Conservation (phyloP, 1,140 invertebrate genomes). For the Lamellibrachia luymesi region DNA sequence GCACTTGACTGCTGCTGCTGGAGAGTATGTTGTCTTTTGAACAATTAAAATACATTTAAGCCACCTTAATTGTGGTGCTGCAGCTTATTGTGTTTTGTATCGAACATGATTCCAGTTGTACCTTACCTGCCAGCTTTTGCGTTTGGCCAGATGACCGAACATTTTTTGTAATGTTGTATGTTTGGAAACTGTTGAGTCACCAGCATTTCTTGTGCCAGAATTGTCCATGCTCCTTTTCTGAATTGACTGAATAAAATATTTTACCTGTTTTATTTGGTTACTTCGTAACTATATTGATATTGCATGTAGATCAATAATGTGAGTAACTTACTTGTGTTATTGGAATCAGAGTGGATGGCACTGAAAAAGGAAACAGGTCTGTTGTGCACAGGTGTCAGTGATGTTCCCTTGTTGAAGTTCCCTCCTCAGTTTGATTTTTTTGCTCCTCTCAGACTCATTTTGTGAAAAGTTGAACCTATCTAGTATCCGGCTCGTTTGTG, state of each 20-base stretch:
- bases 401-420: too few species aligned
- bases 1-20: background rate
- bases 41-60: background rate
- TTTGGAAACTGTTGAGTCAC: background rate
- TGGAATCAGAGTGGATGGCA: too few species aligned
- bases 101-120: background rate
- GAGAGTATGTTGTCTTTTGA: background rate
- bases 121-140: background rate
- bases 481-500: too few species aligned
- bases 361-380: too few species aligned
- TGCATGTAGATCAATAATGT: background rate
- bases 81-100: background rate
- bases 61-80: background rate
- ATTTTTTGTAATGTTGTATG: background rate
- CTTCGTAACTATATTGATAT: background rate
- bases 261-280: background rate
- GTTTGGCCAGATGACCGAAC: background rate
- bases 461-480: too few species aligned
- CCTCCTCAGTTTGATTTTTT: too few species aligned
- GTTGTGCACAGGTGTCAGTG: too few species aligned
- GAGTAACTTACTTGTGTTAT: too few species aligned
- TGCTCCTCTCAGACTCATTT: too few species aligned
- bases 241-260: slow-evolving; percentile 2
- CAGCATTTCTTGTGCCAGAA: background rate
- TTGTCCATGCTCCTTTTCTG: background rate